Conservation (phyloP, 1,140 invertebrate genomes). For the Pantala flavescens region DNA sequence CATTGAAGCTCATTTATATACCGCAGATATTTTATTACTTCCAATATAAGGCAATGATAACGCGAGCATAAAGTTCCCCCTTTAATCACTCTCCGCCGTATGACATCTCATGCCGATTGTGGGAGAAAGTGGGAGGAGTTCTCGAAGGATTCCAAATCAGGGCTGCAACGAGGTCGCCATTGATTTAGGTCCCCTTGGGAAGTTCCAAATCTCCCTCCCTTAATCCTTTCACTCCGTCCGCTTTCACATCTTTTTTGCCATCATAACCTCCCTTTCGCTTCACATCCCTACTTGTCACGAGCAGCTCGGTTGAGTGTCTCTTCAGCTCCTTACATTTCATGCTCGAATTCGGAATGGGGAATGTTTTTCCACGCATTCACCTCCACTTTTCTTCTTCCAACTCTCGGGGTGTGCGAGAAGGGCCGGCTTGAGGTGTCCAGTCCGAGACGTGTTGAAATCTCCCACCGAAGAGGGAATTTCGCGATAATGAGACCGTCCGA, state of each 20-base stretch:
- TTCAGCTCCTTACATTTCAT: neutral
- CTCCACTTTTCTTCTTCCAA: too few species aligned
- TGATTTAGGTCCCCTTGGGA: neutral
- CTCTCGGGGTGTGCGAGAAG: too few species aligned
- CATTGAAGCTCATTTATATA: too few species aligned
- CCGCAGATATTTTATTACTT: too few species aligned
- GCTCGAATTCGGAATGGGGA: neutral
- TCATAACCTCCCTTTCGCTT: neutral
- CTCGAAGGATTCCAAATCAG: neutral
- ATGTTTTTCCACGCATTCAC: neutral
- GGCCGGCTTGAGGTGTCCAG: too few species aligned
- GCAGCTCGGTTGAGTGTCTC: neutral
- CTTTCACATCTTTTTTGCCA: neutral
- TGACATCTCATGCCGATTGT: neutral
- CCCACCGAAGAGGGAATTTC: too few species aligned
- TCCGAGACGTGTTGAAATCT: too few species aligned
- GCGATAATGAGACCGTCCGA: too few species aligned
- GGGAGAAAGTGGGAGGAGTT: neutral
- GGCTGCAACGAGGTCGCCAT: slow-evolving; percentile 1
- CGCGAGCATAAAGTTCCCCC: neutral
- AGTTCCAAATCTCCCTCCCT: neutral
- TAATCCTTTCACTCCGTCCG: neutral
- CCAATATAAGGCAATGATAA: too few species aligned
- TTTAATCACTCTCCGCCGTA: neutral
- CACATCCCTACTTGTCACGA: neutral